Percentiles rank a stretch among this genome's conserved stretches.
Conservation (phyloP, 2,113 vertebrate species). For the Pitta sordida region DNA sequence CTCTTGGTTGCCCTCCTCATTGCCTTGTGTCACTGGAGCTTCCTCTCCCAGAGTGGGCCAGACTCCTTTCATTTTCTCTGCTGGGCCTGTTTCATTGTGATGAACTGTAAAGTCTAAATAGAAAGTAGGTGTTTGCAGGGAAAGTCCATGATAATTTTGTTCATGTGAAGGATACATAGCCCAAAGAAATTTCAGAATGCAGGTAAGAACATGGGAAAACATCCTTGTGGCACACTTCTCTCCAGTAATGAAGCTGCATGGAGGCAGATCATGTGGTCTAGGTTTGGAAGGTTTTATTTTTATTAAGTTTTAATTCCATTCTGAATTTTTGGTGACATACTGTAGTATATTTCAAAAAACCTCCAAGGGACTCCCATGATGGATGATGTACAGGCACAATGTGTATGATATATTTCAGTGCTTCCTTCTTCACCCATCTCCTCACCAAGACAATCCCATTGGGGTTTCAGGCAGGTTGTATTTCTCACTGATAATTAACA, state of each 20-base stretch:
- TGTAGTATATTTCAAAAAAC: not conserved
- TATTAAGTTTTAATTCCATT: not conserved
- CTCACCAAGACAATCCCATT: rapidly evolving
- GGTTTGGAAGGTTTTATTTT: not conserved
- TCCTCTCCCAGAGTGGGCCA: not conserved
- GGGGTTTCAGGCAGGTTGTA: not conserved
- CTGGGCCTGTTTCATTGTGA: not conserved
- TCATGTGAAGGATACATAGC: not conserved
- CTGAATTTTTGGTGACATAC: not conserved
- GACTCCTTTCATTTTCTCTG: not conserved
- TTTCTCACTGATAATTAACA: not conserved
- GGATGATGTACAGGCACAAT: not conserved
- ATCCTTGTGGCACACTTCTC: not conserved
- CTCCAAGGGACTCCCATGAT: not conserved
- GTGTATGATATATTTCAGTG: rapidly evolving
- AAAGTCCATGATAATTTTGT: not conserved
- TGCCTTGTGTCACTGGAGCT: not conserved
- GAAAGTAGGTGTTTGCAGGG: not conserved
- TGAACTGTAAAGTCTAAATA: not conserved
- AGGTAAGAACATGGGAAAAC: not conserved
- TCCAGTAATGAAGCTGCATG: not conserved
- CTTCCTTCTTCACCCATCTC: rapidly evolving
- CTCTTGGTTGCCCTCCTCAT: not conserved
- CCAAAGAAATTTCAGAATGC: not conserved
- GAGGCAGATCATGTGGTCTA: not conserved